These are phyloP conservation scores for Butastur rufipennis DNA, from an alignment of 2,113 vertebrate species.

Conservation along the genomic window DNA sequence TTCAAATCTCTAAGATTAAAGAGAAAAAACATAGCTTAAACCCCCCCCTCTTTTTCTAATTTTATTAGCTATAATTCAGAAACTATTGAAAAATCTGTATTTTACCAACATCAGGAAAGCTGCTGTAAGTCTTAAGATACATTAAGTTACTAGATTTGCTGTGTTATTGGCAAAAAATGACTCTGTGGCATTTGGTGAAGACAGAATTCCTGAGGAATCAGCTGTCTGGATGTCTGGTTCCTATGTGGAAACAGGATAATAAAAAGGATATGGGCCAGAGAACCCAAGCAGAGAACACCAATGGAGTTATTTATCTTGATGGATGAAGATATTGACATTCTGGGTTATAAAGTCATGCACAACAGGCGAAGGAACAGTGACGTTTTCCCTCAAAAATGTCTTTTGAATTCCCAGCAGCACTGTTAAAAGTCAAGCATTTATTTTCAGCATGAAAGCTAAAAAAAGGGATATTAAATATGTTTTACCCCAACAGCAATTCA, in stretches of 20 bases:
- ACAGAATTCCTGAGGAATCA: background rate
- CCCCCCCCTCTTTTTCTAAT: accelerated
- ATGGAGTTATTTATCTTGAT: background rate
- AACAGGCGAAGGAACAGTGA: background rate
- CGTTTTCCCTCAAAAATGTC: accelerated
- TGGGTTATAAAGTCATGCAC: background rate
- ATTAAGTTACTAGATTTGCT: background rate
- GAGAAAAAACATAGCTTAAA: background rate
- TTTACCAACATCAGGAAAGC: background rate
- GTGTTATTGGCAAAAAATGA: background rate
- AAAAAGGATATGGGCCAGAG: background rate
- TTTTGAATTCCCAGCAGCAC: background rate
- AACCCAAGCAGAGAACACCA: background rate
- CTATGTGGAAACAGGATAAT: background rate
- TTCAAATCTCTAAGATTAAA: background rate
- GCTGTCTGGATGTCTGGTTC: background rate
- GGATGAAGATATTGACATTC: background rate
- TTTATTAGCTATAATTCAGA: background rate
- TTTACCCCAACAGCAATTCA: background rate
- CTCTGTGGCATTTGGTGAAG: background rate
- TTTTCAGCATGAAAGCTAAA: background rate
- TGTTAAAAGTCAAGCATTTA: background rate
- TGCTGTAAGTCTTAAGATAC: background rate
- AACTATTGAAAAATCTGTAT: background rate
- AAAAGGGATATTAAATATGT: background rate